Percentiles rank a stretch among this genome's conserved stretches.
Evolutionary conservation across 2,888 invertebrate genomes (phyloP).

Genomic region (Phragmatobia fuliginosa): DNA sequence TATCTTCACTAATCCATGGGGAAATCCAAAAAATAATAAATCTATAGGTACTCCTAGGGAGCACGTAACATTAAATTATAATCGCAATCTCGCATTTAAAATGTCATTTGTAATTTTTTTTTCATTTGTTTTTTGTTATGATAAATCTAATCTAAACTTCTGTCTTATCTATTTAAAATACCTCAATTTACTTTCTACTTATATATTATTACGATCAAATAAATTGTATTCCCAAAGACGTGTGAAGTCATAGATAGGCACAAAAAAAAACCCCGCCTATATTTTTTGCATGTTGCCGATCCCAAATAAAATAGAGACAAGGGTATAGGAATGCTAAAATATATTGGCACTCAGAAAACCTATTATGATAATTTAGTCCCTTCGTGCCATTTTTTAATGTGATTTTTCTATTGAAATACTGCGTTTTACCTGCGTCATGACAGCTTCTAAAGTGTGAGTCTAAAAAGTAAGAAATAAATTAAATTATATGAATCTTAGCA

Average conservation of each 20-base stretch:
- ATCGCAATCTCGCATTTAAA: too few relatives aligned
- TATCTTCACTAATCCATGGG: too few relatives aligned
- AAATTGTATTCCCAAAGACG: too few relatives aligned
- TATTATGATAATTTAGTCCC: neutral
- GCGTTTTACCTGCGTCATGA: slow-evolving; percentile 6
- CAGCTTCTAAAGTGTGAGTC: neutral
- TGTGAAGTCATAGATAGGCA: neutral
- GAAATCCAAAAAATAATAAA: too few relatives aligned
- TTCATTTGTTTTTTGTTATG: too few relatives aligned
- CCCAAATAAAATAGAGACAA: neutral
- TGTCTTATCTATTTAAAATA: too few relatives aligned
- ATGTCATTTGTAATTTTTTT: too few relatives aligned
- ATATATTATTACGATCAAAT: too few relatives aligned
- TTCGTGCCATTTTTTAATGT: neutral
- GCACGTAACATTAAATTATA: too few relatives aligned
- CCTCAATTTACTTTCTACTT: too few relatives aligned
- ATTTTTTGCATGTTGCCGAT: neutral
- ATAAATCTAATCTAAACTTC: too few relatives aligned
- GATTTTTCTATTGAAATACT: neutral
- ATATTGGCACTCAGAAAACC: neutral
- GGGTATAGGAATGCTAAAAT: neutral
- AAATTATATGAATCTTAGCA: slow-evolving; percentile 21
- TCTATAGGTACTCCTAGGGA: too few relatives aligned
- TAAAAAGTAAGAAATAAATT: slow-evolving; percentile 18
- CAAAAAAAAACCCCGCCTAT: neutral